These are phyloP conservation scores for Phrynocephalus guinanensis DNA, from an alignment of 2,797 vertebrate species.

Conservation along the genomic window DNA sequence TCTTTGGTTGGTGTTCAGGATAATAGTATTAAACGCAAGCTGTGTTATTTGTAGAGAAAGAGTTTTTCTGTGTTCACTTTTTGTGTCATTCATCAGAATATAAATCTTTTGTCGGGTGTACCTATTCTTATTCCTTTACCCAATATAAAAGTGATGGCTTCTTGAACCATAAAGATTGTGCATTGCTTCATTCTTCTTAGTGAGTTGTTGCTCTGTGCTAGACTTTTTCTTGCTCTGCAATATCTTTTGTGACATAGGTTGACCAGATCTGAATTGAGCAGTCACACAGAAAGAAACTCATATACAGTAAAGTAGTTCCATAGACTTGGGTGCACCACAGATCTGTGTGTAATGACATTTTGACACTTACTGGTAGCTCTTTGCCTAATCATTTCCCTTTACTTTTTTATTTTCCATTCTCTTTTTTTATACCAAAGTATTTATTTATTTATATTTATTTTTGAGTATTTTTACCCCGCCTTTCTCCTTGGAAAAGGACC, in stretches of 20 bases:
- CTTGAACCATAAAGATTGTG: neutral
- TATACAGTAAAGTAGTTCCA: neutral
- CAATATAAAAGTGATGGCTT: neutral
- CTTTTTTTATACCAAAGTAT: neutral
- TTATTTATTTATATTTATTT: too few relatives aligned
- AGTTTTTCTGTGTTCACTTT: neutral
- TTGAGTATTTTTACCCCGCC: too few relatives aligned
- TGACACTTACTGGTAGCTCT: neutral
- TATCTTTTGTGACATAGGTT: neutral
- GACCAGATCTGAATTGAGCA: neutral
- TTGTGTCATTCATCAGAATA: neutral
- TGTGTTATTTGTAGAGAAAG: neutral
- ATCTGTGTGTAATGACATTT: neutral
- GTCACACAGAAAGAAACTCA: too few relatives aligned
- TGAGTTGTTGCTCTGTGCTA: neutral
- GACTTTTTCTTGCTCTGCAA: neutral
- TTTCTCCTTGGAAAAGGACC: too few relatives aligned
- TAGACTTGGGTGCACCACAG: neutral
- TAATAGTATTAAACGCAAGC: neutral
- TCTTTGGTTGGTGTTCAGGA: neutral
- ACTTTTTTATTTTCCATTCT: neutral
- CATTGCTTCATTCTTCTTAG: neutral
- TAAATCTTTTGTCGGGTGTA: neutral
- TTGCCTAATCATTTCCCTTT: slow-evolving; percentile 7
- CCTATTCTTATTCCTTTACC: neutral